Evolutionary conservation across 2,797 vertebrate genomes (phyloP).

Genomic region (Muraenolepis orangiensis): DNA sequence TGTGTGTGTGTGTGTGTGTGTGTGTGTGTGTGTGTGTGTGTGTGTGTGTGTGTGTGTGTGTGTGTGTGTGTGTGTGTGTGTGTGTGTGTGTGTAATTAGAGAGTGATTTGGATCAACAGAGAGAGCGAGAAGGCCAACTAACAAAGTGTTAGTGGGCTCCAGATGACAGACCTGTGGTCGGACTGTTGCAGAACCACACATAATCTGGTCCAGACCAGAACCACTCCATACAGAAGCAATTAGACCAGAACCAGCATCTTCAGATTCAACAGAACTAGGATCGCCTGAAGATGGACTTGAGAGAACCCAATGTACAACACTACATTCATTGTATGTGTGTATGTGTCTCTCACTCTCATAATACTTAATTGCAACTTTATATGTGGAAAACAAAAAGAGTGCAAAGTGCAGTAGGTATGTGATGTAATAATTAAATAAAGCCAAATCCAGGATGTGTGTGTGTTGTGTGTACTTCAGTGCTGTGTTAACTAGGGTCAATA

Average conservation of each 20-base stretch:
- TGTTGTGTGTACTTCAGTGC: slow-evolving; percentile 43
- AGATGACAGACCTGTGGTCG: not conserved
- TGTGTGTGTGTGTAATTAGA: slow-evolving; percentile 15
- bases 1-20: too few species aligned
- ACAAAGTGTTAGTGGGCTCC: not conserved
- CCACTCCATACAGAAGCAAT: too few species aligned
- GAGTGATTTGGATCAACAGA: not conserved
- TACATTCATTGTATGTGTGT: too few species aligned
- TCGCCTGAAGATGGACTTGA: not conserved
- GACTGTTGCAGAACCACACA: not conserved
- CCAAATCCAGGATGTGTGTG: not conserved
- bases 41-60: slow-evolving; percentile 25
- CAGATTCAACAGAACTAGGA: not conserved
- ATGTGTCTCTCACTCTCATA: too few species aligned
- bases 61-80: slow-evolving; percentile 33
- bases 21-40: too few species aligned
- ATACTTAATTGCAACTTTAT: too few species aligned
- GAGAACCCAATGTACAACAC: too few species aligned
- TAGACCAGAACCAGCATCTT: not conserved
- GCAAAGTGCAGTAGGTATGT: not conserved
- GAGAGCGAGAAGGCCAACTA: not conserved
- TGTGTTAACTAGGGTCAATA: slow-evolving; percentile 71
- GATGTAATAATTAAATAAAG: not conserved
- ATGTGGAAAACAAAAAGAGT: not conserved
- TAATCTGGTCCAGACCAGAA: not conserved